Base-by-base conservation (phyloP, 1,140 invertebrate genomes). In the Lethocerus indicus region DNA sequence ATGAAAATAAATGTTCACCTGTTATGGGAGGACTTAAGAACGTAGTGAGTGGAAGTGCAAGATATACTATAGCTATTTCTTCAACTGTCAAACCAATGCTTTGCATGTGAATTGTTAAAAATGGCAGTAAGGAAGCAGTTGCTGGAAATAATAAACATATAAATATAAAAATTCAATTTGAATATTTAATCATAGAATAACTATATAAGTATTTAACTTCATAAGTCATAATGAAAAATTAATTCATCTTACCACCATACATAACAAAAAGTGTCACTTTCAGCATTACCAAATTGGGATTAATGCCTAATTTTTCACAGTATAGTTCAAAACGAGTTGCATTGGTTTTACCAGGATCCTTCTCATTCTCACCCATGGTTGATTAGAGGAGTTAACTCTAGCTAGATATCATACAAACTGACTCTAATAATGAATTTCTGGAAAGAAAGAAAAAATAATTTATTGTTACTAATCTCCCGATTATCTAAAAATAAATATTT, bases 21-120 rank as follows among this genome's bases (percentile, higher is more conserved):
- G 81, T 81, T 42, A 85, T 69, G 20, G 83, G 82, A 18, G 83
- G 82, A 57, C 81, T 83, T 36, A 86, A 61, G 59, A 87, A 82
- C 1, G 81, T 82, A 1, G 82, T 83, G 41, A 87, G 79, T 12
- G 85, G 85, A 55, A 88, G 68, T 12, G 83, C 76, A 56, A 85
- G 70, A 65, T 87, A 88, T 54, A 88, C 82, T 57, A 87, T 76
- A 36, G 83, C 81, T 53, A 86, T 83, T 68, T 90, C 82, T 56
- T 83, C 78, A 47, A 86, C 76, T 20, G 81, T 81, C 20, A 90
- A 67, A 48, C 85, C 86, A 60, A 89, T 78, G 61, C 80, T 80
- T 65, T 83, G 81, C 86, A 88, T 88, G 63, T 87, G 86, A 50
- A 89, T 79, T 1, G 84, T 84, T 52, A 89, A 64, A 62, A 86